These are phyloP conservation scores for Hoplodrina blanda DNA, from an alignment of 2,888 invertebrate genomes.

Conservation along the genomic window DNA sequence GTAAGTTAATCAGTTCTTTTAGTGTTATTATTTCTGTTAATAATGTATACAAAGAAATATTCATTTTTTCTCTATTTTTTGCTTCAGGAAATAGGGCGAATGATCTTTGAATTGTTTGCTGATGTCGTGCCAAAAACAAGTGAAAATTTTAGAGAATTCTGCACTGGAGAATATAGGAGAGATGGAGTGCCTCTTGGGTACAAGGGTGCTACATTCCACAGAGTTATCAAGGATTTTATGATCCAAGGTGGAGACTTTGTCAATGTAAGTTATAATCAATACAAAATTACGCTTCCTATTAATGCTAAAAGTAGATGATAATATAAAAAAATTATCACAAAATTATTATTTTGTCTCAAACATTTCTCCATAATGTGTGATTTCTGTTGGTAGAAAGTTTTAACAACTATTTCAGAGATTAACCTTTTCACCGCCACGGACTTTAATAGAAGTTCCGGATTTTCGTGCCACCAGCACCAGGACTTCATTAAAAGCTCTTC, in stretches of 20 bases:
- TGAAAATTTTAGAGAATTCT: constrained; percentile 99
- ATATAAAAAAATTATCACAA: too few relatives aligned
- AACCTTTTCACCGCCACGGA: too few relatives aligned
- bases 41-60: neutral
- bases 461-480: too few relatives aligned
- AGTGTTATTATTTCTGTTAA: neutral
- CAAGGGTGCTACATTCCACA: constrained; percentile 98
- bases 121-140: constrained; percentile 99
- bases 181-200: constrained; percentile 99
- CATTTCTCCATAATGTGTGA: too few relatives aligned
- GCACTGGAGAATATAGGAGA: constrained; percentile 98
- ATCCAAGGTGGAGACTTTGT: constrained; percentile 99
- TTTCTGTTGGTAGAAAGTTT: too few relatives aligned
- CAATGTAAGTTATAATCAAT: constrained; percentile 92
- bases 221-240: constrained; percentile 99
- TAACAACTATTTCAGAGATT: too few relatives aligned
- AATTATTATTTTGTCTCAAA: too few relatives aligned
- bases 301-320: too few relatives aligned
- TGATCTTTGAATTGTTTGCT: constrained; percentile 99
- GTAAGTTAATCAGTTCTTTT: constrained; percentile 83
- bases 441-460: too few relatives aligned
- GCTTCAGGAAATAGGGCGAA: constrained; percentile 97
- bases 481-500: too few relatives aligned
- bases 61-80: neutral
- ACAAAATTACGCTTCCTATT: too few relatives aligned